A percentile compares a stretch with the other conserved stretches of the same genome.
phyloP scores from a whole-genome alignment of 2,888 invertebrate species.

The Hydropsyche betteni region DNA sequence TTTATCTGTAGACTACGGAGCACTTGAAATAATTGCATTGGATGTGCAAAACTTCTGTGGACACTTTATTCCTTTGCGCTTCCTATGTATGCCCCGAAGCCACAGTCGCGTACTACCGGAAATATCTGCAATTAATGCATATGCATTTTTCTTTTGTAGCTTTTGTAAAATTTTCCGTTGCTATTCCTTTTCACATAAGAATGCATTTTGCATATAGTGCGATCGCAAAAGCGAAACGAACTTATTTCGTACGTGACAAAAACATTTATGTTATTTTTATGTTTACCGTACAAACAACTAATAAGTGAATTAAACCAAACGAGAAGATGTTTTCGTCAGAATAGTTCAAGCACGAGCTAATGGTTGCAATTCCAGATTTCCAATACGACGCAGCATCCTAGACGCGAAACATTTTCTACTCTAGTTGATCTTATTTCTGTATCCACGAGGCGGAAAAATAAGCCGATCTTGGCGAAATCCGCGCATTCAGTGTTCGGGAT shows the following conservation, averaged over 20 bases:
- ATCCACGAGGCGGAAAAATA: conserved; percentile 25
- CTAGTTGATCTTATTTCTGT: conserved; percentile 28
- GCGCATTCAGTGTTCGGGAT: conserved; percentile 33
- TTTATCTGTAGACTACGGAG: conserved; percentile 16
- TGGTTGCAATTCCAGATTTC: too few species aligned
- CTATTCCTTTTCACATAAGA: conserved; percentile 8
- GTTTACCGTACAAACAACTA: too few species aligned
- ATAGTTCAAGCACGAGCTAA: too few species aligned
- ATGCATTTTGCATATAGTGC: neutral
- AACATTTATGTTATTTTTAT: too few species aligned
- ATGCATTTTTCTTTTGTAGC: conserved; percentile 27
- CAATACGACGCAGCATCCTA: too few species aligned
- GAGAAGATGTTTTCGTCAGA: too few species aligned
- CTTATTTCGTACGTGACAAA: too few species aligned
- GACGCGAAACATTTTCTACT: conserved; percentile 7
- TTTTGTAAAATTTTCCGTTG: conserved; percentile 24
- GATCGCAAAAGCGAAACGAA: too few species aligned
- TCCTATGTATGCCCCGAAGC: conserved; percentile 27
- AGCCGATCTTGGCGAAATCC: conserved; percentile 30
- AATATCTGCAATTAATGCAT: conserved; percentile 32
- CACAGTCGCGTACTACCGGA: conserved; percentile 24
- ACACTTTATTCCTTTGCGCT: conserved; percentile 33
- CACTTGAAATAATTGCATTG: conserved; percentile 23
- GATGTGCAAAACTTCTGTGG: conserved; percentile 32
- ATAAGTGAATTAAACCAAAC: too few species aligned